These are phyloP conservation scores for Trichacis sp. DNA, from an alignment of 2,888 invertebrate genomes.

Conservation along the genomic window DNA sequence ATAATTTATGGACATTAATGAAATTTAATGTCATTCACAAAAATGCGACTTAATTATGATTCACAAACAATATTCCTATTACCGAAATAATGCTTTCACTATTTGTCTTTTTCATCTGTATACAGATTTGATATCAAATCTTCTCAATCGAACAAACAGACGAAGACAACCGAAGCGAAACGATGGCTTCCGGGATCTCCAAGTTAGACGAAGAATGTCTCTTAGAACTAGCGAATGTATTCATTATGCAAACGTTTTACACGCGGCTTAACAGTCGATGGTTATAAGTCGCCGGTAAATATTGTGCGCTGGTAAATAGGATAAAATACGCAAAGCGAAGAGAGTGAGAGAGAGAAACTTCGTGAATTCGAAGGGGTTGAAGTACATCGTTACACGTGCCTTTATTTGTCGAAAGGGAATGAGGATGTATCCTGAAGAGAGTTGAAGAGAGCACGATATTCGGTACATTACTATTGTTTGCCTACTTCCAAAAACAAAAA, in stretches of 20 bases:
- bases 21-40: no score
- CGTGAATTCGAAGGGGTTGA: conserved; percentile 51
- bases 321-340: conserved; percentile 48
- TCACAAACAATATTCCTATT: no score
- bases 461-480: not conserved
- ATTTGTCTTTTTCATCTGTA: no score
- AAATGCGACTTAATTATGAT: no score
- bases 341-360: conserved; percentile 32
- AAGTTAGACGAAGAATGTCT: conserved; percentile 25
- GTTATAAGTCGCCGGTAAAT: conserved; percentile 63
- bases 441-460: not conserved
- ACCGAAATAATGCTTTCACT: no score
- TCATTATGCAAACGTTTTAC: conserved; percentile 54
- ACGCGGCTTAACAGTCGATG: conserved; percentile 62
- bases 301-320: conserved; percentile 61
- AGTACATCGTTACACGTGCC: conserved; percentile 30
- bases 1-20: no score
- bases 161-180: not conserved
- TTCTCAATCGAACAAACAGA: no score
- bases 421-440: conserved; percentile 14
- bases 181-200: not conserved
- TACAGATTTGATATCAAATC: no score
- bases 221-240: conserved; percentile 27
- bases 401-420: conserved; percentile 31
- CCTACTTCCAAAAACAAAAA: not conserved